These are phyloP conservation scores for Sitodiplosis mosellana DNA, from an alignment of 1,140 invertebrate genomes.

Conservation along the genomic window DNA sequence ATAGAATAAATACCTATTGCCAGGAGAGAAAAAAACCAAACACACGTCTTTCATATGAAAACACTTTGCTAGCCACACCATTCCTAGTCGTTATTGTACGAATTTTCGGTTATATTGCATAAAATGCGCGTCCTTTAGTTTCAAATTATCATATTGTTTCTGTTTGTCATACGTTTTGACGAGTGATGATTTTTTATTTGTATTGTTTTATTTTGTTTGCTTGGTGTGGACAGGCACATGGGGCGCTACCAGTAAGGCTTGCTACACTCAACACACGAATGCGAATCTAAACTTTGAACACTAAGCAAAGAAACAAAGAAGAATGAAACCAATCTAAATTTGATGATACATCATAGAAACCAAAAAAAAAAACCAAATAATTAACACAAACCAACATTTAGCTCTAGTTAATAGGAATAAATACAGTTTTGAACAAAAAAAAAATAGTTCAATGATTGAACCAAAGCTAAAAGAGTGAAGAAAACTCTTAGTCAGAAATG, in stretches of 20 bases:
- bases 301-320: too few species aligned
- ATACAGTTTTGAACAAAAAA: too few species aligned
- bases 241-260: constrained; percentile 1
- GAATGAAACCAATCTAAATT: too few species aligned
- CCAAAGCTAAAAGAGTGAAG: too few species aligned
- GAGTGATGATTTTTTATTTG: background rate
- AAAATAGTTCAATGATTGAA: too few species aligned
- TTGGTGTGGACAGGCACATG: background rate
- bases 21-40: background rate
- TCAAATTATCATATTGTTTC: background rate
- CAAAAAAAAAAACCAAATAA: too few species aligned
- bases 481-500: too few species aligned
- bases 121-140: background rate
- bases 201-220: background rate
- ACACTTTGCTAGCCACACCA: constrained; percentile 27
- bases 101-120: background rate
- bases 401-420: too few species aligned
- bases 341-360: too few species aligned
- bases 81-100: constrained; percentile 17
- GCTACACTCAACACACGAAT: background rate
- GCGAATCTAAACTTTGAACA: too few species aligned
- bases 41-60: constrained; percentile 22
- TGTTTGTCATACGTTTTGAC: background rate
- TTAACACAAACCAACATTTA: too few species aligned
- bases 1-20: background rate